Evolutionary conservation across 2,113 vertebrate species (phyloP), one percentile per base, ranked within the genome.

Genomic region (Sander lucioperca): DNA sequence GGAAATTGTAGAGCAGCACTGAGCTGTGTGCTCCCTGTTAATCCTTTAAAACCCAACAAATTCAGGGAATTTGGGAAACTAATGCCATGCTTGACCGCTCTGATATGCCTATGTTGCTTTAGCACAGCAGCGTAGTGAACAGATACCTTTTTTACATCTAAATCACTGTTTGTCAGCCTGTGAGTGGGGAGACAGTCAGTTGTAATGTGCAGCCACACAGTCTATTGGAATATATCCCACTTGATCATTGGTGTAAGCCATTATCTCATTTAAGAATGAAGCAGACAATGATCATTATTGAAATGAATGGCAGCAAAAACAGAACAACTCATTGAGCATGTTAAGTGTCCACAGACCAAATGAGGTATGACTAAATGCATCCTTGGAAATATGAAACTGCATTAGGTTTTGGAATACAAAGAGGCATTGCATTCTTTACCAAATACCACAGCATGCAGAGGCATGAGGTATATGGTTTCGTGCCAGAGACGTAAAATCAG

Each of bases 41-140:
- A 95, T 94, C 92, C 93, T 87, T 88, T 91, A 88, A 92, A 93
- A 90, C 86, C 91, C 72, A 16, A 77, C 84, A 91, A 92, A 92
- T 85, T 93, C 87, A 50, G 81, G 75, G 91, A 93, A 90, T 95
- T 92, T 92, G 75, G 82, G 77, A 89, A 87, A 87, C 88, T 90
- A 93, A 93, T 92, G 78, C 84, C 78, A 80, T 25, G 83, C 86
- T 83, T 88, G 88, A 91, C 91, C 85, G 50, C 79, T 85, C 83
- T 64, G 78, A 83, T 77, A 86, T 51, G 79, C 78, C 74, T 88
- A 12, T 76, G 66, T 71, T 63, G 85, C 79, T 87, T 82, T 73
- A 61, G 66, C 33, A 43, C 62, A 43, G 74, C 80, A 71, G 80
- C 65, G 64, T 27, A 43, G 80, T 8, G 58, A 74, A 62, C 79